phyloP scores from a whole-genome alignment of 2,113 vertebrate species.

The Synodontis membranacea region DNA sequence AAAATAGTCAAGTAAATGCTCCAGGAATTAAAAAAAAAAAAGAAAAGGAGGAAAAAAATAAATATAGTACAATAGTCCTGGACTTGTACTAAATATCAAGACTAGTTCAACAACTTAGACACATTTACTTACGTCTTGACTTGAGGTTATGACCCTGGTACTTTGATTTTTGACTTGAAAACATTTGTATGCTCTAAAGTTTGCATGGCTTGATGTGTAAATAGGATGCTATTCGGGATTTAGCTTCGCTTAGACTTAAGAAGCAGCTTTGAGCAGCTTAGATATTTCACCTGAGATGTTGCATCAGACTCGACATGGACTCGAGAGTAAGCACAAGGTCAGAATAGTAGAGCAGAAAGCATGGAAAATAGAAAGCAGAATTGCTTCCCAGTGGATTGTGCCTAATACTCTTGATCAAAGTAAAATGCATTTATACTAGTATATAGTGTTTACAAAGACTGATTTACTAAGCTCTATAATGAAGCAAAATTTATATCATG shows the following conservation, averaged over 20 bases:
- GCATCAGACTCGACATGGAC: background rate
- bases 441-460: too few species aligned
- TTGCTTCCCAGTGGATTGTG: background rate
- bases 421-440: background rate
- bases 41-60: background rate
- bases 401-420: background rate
- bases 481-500: too few species aligned
- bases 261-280: background rate
- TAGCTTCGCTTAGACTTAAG: background rate
- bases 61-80: too few species aligned
- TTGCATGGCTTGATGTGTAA: background rate
- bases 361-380: constrained; percentile 14
- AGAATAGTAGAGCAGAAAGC: background rate
- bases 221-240: background rate
- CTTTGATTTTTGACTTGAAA: background rate
- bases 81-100: background rate
- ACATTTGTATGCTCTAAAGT: background rate
- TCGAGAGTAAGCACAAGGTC: background rate
- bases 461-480: too few species aligned
- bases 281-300: background rate
- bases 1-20: too few species aligned
- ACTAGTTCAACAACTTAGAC: background rate
- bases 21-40: background rate
- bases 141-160: background rate
- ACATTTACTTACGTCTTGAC: background rate